Conservation (phyloP, 2,888 invertebrate species). For the Caenorhabditis auriculariae region DNA sequence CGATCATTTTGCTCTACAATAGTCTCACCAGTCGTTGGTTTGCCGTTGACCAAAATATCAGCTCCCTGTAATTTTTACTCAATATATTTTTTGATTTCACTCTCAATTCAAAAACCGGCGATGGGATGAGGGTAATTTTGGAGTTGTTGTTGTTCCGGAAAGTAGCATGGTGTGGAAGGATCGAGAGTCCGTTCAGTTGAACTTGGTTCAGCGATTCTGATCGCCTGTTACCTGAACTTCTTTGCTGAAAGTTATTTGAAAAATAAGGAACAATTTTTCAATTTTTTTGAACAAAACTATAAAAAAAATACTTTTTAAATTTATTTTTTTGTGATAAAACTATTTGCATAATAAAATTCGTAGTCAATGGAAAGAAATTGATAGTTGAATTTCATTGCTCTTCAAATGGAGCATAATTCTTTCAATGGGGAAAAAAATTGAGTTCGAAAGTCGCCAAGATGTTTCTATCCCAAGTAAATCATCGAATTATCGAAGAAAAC, state of each 20-base stretch:
- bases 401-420: too few species aligned
- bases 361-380: too few species aligned
- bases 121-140: conserved; percentile 60
- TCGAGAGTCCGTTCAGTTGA: conserved; percentile 68
- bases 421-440: too few species aligned
- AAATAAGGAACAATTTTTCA: too few species aligned
- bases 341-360: too few species aligned
- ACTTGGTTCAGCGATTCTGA: conserved; percentile 65
- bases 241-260: too few species aligned
- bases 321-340: too few species aligned
- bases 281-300: too few species aligned
- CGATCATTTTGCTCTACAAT: conserved; percentile 69
- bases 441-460: not conserved
- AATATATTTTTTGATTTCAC: not conserved
- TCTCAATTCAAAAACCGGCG: not conserved
- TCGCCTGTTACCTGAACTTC: conserved; percentile 64
- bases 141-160: conserved; percentile 63
- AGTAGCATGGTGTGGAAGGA: conserved; percentile 67
- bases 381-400: too few species aligned
- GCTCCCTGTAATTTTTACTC: conserved; percentile 59
- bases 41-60: conserved; percentile 68
- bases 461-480: too few species aligned
- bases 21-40: conserved; percentile 65
- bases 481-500: too few species aligned
- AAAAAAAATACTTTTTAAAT: too few species aligned